phyloP scores from a whole-genome alignment of 2,888 invertebrate genomes.

The Meliscaeva auricollis region DNA sequence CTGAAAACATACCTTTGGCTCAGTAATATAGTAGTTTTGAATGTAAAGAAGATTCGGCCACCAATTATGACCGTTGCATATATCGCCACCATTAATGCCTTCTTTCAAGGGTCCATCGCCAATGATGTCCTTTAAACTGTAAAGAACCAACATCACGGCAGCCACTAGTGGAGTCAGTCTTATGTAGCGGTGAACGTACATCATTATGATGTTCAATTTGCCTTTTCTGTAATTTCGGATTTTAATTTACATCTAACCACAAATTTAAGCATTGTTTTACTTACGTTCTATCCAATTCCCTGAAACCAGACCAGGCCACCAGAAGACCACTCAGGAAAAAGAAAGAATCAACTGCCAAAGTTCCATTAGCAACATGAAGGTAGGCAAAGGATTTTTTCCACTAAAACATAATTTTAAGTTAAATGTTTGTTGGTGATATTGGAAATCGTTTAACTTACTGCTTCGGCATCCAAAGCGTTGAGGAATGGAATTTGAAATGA shows the following conservation, averaged over 20 bases:
- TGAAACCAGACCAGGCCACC: constrained; percentile 79
- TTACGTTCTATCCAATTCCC: constrained; percentile 71
- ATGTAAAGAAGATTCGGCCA: constrained; percentile 84
- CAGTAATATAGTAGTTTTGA: constrained; percentile 82
- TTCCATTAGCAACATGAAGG: constrained; percentile 80
- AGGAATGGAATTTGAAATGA: constrained; percentile 22
- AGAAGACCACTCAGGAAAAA: constrained; percentile 86
- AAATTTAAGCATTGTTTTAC: not conserved
- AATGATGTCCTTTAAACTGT: constrained; percentile 83
- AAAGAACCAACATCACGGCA: constrained; percentile 83
- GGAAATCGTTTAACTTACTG: not conserved
- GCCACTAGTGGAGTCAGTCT: constrained; percentile 85
- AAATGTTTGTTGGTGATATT: not conserved
- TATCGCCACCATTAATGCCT: not conserved
- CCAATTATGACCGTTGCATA: constrained; percentile 82
- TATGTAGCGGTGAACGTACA: constrained; percentile 80
- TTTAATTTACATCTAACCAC: not conserved
- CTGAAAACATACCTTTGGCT: not conserved
- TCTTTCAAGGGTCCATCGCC: constrained; percentile 83
- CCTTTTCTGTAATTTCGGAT: constrained; percentile 75
- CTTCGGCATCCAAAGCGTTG: not conserved
- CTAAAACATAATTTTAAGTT: constrained; percentile 35
- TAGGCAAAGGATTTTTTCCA: constrained; percentile 59
- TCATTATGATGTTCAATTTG: constrained; percentile 78
- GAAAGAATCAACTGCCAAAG: constrained; percentile 86